Base-by-base conservation (phyloP, 2,888 invertebrate species). In the Aleiodes testaceus region DNA sequence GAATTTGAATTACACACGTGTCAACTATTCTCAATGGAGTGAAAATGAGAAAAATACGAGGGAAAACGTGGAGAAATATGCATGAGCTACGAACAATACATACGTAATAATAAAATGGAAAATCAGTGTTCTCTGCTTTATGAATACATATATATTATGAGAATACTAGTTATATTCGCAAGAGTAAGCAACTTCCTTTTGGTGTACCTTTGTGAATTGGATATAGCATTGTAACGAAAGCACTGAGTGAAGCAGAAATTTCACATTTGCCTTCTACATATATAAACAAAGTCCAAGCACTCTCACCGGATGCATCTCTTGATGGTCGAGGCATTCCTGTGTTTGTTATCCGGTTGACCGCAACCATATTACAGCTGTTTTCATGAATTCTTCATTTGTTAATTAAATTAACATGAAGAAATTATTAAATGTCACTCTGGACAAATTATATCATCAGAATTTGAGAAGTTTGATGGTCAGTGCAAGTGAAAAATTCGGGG, bases 1-100 rank as follows among this genome's bases (percentile, higher is more conserved):
- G 59, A 59, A 59, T 59, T 42, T 59, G 42, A 59, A 59, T 59
- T 59, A 59, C 59, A 36, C 36, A 59, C 59, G 42, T 59, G 42
- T 59, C 59, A 7, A 18, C 18, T 18, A 11, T 36, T 16, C 14
- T 42, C 59, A 3, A 30, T 16, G 59, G 42, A 26, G 26, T 26
- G 59, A 18, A 16, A 26, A 26, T 26, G 26, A 2, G 3, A 16
- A 18, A 42, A 59, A 18, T n/a, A n/a, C n/a, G n/a, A 50, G 6
- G 18, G 9, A 1, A 5, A 16, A 11, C 1, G 2, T 9, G 16
- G n/a, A 42, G 14, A 18, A 14, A 59, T 59, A 59, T 36, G 42
- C 36, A 18, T 7, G 36, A 36, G 18, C 36, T 7, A 59, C 26
- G 36, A n/a, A 59, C 45, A 45, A 45, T 45, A 45, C 45, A 45